Base-by-base conservation (phyloP, 2,113 vertebrate species). In the Collichthys lucidus region DNA sequence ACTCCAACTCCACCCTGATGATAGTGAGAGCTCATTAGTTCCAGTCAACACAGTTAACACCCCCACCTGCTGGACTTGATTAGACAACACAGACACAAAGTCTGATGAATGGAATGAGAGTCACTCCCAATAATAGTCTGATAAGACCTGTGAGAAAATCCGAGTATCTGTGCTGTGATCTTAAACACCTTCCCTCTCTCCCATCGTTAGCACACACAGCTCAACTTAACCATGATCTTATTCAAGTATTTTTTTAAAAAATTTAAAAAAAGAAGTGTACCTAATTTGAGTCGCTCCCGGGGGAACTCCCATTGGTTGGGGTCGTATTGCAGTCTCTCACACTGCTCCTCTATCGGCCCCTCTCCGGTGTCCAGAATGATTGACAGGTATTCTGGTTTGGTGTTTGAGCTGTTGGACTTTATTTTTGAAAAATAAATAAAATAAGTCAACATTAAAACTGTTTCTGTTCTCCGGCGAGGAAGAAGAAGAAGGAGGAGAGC, bases 291-390 rank as follows among this genome's bases (percentile, higher is more conserved):
- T 57, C 96, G 96, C 87, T 99, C 97, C 9, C 96, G 94, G 11
- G 97, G 97, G 72, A 99, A 97, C 92, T 99, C 98, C 98, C 98
- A 99, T 84, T 96, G 96, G 93, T 91, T 96, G 83, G 96, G 95
- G 68, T 99, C 96, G 0, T 97, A 99, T 17, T 97, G 97, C 47
- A 99, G 94, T 20, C 95, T 92, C 42, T 98, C 94, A 63, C 96
- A 97, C 80, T 97, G 96, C 74, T 97, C 96, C 24, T 96, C 94
- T 62, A 96, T 88, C 24, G 96, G 96, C 0, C 96, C 96, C 79
- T 96, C 96, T 0, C 96, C 97, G 0, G 96, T 94, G 91, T 97
- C 96, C 95, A 98, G 94, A 72, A 98, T 96, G 89, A 99, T 97
- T 0, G 98, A 98, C 64, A 99, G 92, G 89, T 97, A 98, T 86